Evolutionary conservation across 2,888 invertebrate genomes (phyloP).

Genomic region (Toxonevra muliebris): DNA sequence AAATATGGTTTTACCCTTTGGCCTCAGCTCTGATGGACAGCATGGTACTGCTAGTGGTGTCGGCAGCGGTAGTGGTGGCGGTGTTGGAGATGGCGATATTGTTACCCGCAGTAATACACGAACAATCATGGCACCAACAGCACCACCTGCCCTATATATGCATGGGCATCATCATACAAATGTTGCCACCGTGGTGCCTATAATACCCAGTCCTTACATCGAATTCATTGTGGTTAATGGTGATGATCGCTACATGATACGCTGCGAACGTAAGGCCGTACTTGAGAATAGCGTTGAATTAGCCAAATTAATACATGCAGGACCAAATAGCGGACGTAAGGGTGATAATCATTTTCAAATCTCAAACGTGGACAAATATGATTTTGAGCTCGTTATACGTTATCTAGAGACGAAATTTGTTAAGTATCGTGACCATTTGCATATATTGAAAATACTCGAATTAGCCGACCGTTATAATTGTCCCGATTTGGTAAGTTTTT

Average conservation of each 20-base stretch:
- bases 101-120: slow-evolving; percentile 16
- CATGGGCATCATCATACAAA: slow-evolving; percentile 49
- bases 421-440: slow-evolving; percentile 62
- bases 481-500: slow-evolving; percentile 60
- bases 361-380: slow-evolving; percentile 61
- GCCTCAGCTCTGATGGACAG: slow-evolving; percentile 59
- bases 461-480: slow-evolving; percentile 64
- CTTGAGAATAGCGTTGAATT: slow-evolving; percentile 63
- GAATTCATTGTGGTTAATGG: slow-evolving; percentile 64
- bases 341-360: slow-evolving; percentile 64
- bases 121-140: slow-evolving; percentile 50
- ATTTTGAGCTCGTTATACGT: slow-evolving; percentile 62
- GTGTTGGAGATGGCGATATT: slow-evolving; percentile 4
- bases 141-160: slow-evolving; percentile 58
- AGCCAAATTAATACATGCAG: slow-evolving; percentile 62
- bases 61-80: background rate
- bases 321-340: slow-evolving; percentile 62
- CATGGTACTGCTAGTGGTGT: slow-evolving; percentile 48
- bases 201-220: slow-evolving; percentile 61
- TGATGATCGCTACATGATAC: slow-evolving; percentile 63
- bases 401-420: slow-evolving; percentile 64
- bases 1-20: slow-evolving; percentile 62
- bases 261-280: slow-evolving; percentile 61
- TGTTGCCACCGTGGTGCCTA: slow-evolving; percentile 56
- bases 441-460: slow-evolving; percentile 63